These are phyloP conservation scores for Nyctalus aviator DNA, from an alignment of 2,797 vertebrate genomes.

Conservation along the genomic window DNA sequence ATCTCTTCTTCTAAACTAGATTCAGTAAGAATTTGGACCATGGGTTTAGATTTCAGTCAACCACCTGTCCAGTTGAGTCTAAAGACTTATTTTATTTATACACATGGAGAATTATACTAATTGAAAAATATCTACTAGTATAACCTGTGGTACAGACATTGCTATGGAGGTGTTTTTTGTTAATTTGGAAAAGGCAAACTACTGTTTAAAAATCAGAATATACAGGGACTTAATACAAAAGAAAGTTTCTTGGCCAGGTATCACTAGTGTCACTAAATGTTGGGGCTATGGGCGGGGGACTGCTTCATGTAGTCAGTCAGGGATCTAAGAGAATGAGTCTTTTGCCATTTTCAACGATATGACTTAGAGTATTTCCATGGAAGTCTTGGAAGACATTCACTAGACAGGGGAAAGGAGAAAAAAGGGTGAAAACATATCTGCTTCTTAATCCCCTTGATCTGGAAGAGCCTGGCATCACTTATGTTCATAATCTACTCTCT, in stretches of 20 bases:
- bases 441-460: neutral
- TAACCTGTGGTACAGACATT: neutral
- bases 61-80: neutral
- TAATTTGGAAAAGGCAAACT: neutral
- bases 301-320: neutral
- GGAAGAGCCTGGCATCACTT: neutral
- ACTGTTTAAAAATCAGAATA: neutral
- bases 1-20: neutral
- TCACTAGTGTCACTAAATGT: neutral
- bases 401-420: neutral
- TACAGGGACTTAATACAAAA: neutral
- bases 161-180: neutral
- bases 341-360: neutral
- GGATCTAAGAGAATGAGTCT: neutral
- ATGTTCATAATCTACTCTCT: neutral
- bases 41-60: neutral
- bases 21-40: neutral
- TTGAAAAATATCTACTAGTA: neutral
- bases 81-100: neutral
- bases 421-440: neutral
- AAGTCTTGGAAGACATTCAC: neutral
- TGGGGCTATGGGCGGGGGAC: fast-evolving
- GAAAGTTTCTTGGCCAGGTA: neutral
- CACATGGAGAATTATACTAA: neutral
- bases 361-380: neutral